Evolutionary conservation across 2,113 vertebrate genomes (phyloP).

Genomic region (Megalops atlanticus): DNA sequence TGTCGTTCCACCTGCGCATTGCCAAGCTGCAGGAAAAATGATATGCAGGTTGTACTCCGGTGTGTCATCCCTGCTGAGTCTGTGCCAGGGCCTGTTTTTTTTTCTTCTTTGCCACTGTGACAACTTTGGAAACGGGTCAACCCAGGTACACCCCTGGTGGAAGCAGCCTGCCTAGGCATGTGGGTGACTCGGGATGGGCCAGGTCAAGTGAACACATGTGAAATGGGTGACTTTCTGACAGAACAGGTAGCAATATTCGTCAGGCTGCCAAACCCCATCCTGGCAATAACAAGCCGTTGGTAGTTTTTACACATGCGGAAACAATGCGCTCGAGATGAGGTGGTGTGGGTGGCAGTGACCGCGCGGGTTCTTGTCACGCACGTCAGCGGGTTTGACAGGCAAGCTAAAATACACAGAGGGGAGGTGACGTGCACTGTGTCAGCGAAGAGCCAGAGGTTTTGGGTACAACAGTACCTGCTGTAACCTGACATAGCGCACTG

Average conservation of each 20-base stretch:
- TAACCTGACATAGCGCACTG: neutral
- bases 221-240: too few relatives aligned
- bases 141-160: neutral
- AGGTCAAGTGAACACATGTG: neutral
- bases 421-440: neutral
- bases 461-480: neutral
- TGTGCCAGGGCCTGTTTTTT: neutral
- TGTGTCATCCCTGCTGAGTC: neutral
- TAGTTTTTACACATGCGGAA: neutral
- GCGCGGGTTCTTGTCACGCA: neutral
- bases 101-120: neutral
- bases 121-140: neutral
- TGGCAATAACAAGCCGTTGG: neutral
- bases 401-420: neutral
- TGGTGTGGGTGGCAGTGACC: neutral
- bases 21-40: too few relatives aligned
- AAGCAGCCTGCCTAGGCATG: neutral
- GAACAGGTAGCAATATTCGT: neutral
- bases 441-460: neutral
- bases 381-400: slow-evolving; percentile 2
- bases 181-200: neutral
- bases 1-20: neutral
- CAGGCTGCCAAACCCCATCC: neutral
- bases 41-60: neutral
- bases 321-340: neutral